These are phyloP conservation scores for Orchesella cincta DNA, from an alignment of 1,140 invertebrate genomes.

Conservation along the genomic window DNA sequence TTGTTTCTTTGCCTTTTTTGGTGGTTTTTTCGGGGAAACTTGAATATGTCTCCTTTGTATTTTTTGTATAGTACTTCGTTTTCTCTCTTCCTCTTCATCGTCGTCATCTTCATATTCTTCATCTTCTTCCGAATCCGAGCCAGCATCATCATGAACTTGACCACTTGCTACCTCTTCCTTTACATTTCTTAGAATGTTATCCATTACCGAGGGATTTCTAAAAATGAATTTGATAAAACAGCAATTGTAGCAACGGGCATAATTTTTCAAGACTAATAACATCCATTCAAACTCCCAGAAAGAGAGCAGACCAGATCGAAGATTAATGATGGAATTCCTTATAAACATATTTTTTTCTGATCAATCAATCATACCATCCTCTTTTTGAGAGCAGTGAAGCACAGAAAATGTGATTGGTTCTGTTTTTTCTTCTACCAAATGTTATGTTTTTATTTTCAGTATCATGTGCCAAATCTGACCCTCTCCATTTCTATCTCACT, in stretches of 20 bases:
- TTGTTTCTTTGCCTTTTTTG: not conserved
- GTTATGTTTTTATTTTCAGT: not conserved
- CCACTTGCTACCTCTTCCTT: not conserved
- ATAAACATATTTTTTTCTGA: no score
- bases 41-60: constrained; percentile 29
- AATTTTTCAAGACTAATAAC: not conserved
- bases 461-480: not conserved
- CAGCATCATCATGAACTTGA: not conserved
- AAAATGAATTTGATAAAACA: not conserved
- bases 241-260: not conserved
- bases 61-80: constrained; percentile 15
- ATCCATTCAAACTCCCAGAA: no score
- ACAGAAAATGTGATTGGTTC: no score
- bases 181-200: not conserved
- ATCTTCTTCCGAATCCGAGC: not conserved
- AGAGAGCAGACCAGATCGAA: no score
- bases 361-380: no score
- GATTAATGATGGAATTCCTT: not conserved
- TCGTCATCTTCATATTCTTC: constrained; percentile 15
- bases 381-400: no score
- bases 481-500: not conserved
- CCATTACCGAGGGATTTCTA: constrained; percentile 20
- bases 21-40: not conserved
- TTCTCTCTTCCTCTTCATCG: constrained; percentile 11
- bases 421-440: no score